Conservation (phyloP, 2,888 invertebrate genomes). For the Apamea crenata region DNA sequence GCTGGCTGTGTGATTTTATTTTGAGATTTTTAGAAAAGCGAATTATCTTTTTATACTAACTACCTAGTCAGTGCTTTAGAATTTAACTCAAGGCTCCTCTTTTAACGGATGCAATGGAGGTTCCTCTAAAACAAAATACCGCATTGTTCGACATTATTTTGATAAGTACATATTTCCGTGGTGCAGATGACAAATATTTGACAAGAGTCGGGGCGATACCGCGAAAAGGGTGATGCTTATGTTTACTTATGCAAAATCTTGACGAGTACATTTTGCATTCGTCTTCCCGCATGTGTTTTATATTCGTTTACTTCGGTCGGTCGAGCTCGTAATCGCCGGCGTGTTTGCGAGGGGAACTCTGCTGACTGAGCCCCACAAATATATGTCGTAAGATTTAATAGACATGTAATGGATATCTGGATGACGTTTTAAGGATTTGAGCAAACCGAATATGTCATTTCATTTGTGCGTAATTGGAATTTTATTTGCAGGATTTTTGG, state of each 20-base stretch:
- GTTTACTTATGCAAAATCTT: slow-evolving; percentile 90
- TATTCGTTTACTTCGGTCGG: slow-evolving; percentile 90
- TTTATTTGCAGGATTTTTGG: slow-evolving; percentile 89
- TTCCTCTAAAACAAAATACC: background rate
- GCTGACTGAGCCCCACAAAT: slow-evolving; percentile 89
- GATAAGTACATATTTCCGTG: slow-evolving; percentile 20
- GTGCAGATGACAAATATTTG: slow-evolving; percentile 68
- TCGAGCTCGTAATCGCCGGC: slow-evolving; percentile 88
- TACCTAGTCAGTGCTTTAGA: background rate
- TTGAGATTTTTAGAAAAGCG: background rate
- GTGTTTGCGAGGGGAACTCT: slow-evolving; percentile 89
- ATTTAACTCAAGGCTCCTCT: too few species aligned
- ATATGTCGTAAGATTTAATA: slow-evolving; percentile 91
- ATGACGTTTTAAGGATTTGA: slow-evolving; percentile 91
- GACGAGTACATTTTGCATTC: slow-evolving; percentile 89
- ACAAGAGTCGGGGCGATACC: slow-evolving; percentile 57
- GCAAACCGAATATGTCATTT: slow-evolving; percentile 91
- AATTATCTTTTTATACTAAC: background rate
- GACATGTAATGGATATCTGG: slow-evolving; percentile 91
- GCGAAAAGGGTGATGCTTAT: slow-evolving; percentile 81
- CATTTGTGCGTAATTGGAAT: slow-evolving; percentile 87
- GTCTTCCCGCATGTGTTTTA: slow-evolving; percentile 90
- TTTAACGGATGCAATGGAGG: background rate
- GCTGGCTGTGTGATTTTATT: background rate
- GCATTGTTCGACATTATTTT: slow-evolving; percentile 7